These are phyloP conservation scores for Prunella strophiata DNA, from an alignment of 2,797 vertebrate species.

Conservation along the genomic window DNA sequence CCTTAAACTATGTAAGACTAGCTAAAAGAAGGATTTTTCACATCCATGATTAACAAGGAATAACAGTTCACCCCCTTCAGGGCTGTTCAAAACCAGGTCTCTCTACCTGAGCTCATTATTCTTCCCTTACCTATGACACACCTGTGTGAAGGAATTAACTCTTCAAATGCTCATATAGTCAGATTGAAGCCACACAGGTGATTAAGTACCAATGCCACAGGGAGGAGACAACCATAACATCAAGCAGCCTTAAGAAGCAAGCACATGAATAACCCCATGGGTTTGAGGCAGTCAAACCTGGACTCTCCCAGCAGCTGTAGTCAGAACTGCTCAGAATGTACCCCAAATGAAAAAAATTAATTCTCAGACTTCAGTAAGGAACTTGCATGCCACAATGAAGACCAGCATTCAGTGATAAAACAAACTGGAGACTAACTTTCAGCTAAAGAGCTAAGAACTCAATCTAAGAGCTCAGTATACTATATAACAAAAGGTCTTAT, in stretches of 20 bases:
- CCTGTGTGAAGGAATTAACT: not conserved
- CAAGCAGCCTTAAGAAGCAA: not conserved
- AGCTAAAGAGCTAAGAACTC: not conserved
- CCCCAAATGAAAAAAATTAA: not conserved
- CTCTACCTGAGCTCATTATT: constrained; percentile 30
- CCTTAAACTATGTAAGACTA: constrained; percentile 37
- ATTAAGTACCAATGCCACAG: not conserved
- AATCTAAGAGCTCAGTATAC: not conserved
- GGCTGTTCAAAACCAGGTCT: constrained; percentile 29
- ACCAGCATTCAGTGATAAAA: not conserved
- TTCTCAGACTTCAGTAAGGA: not conserved
- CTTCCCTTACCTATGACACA: not conserved
- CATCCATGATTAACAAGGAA: constrained; percentile 28
- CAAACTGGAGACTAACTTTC: not conserved
- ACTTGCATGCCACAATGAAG: not conserved
- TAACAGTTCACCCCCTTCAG: constrained; percentile 32
- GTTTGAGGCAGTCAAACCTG: not conserved
- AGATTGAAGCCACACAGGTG: not conserved
- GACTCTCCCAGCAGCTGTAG: not conserved
- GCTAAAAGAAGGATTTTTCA: constrained; percentile 17
- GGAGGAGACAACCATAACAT: not conserved
- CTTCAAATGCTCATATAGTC: not conserved
- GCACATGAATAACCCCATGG: not conserved
- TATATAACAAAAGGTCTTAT: not conserved
- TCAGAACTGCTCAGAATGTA: not conserved